Conservation (phyloP, 1,140 invertebrate species). For the Grapholita molesta region DNA sequence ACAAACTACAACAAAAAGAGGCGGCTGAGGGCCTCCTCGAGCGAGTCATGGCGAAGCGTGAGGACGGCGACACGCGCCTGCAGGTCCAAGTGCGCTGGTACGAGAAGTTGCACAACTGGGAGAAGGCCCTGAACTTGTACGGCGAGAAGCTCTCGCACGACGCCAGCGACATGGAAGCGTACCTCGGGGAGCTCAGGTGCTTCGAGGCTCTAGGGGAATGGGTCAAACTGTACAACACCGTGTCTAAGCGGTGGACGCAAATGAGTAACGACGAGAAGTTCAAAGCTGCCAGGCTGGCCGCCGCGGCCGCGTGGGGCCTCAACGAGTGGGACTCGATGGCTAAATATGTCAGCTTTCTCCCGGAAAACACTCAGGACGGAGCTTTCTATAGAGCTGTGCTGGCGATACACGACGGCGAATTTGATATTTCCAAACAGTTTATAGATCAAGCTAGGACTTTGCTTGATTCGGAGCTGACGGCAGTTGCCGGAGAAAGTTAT, state of each 20-base stretch:
- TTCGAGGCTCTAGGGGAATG: slow-evolving; percentile 98
- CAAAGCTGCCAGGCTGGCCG: slow-evolving; percentile 94
- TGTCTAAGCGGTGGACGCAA: slow-evolving; percentile 87
- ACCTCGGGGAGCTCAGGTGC: slow-evolving; percentile 96
- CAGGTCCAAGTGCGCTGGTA: slow-evolving; percentile 98
- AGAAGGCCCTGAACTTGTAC: slow-evolving; percentile 95
- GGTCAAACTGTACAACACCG: slow-evolving; percentile 88
- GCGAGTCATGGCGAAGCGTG: slow-evolving; percentile 91
- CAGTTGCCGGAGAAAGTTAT: slow-evolving; percentile 99
- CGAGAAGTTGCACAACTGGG: slow-evolving; percentile 99
- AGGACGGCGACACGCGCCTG: slow-evolving; percentile 79
- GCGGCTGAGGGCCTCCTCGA: slow-evolving; percentile 95
- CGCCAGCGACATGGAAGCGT: slow-evolving; percentile 86
- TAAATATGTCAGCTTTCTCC: slow-evolving; percentile 90
- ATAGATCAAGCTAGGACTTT: slow-evolving; percentile 96
- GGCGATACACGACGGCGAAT: slow-evolving; percentile 93
- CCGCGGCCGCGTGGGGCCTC: slow-evolving; percentile 96
- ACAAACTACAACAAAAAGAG: slow-evolving; percentile 99
- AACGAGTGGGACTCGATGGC: slow-evolving; percentile 96
- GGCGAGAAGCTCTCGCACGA: slow-evolving; percentile 82
- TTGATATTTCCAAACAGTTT: slow-evolving; percentile 83
- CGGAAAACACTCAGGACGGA: slow-evolving; percentile 94
- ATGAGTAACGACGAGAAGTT: slow-evolving; percentile 85
- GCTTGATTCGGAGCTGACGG: slow-evolving; percentile 97
- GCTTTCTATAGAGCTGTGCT: slow-evolving; percentile 98